Base-by-base conservation (phyloP, 1,140 invertebrate species). In the Meloidogyne hapla region DNA sequence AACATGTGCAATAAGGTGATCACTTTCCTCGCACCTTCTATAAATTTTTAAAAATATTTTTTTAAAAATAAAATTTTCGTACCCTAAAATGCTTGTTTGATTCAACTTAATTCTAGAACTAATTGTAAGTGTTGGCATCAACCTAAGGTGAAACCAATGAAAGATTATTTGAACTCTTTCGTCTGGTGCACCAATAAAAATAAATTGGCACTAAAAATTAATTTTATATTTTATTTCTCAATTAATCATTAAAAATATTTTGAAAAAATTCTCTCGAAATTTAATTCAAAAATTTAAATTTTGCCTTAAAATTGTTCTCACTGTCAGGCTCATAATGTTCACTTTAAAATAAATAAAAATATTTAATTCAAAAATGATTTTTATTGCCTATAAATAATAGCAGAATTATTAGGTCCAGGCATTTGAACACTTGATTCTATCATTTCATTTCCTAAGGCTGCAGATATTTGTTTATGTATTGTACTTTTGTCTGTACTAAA, bases 1-100 rank as follows among this genome's bases (percentile, higher is more conserved):
- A 2, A 85, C 85, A 64, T 87, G 84, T n/a, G 82, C 84, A 2
- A 85, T 66, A 18, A 85, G 40, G 68, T 85, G 85, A 68, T 87
- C 85, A 45, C 71, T 69, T 45, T 85, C 85, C 64, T 84, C 84
- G 65, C 84, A 85, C 48, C 84, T 85, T 65, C 48, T 56, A n/a
- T 56, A n/a, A n/a, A 56, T 64, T 83, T 74, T 21, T 21, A 21
- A 40, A 12, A 71, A 28, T 63, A 56, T 6, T 28, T 28, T 6
- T 3, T 48, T 26, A 74, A 45, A 45, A 61, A 69, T 13, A 3
- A 13, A 21, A 72, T 18, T 66, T 71, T 72, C 4, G 9, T 9
- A 21, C 21, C 18, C 15, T 18, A 71, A n/a, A 67, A 21, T 42
- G 28, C 61, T 73, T 15, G 66, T 23, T 18, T 18, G 25, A 26